Base-by-base conservation (phyloP, 2,888 invertebrate genomes). In the Lymantria monacha region DNA sequence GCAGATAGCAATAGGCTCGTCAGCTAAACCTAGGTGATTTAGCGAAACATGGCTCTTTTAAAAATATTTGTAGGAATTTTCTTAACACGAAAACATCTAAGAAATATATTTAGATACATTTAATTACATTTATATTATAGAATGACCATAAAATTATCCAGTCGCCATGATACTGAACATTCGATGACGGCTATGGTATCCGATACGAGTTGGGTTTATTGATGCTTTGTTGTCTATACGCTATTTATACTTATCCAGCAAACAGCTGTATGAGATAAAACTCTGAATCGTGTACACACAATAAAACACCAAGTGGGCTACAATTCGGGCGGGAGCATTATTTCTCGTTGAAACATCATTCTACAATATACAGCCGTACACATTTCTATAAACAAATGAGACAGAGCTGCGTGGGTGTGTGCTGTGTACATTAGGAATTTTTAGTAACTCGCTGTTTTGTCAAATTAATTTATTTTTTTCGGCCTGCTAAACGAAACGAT, bases 241-340 rank as follows among this genome's bases (percentile, higher is more conserved):
- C 84, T 83, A 86, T 83, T 74, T 81, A 75, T 86, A 68, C 89
- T 41, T n/a, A 12, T 83, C 74, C 81, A 75, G 87, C 88, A 91
- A 91, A 68, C 90, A 88, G 75, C 90, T 91, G 79, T 87, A 90
- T 72, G 82, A 74, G 76, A 83, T 83, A 83, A 83, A 84, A 80
- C 72, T 77, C 73, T 55, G 76, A 72, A 81, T 79, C 80, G 78
- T 78, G 72, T 79, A 79, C 76, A 70, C 70, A 80, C 83, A 87
- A 86, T 83, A 87, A 85, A 81, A 83, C 78, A 80, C 72, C 76
- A 79, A 77, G 81, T 74, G 80, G 76, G 72, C 76, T 76, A 70
- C 73, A 79, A 76, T 78, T 78, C 76, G 76, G 76, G 61, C 72
- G 75, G 70, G 71, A 79, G 74, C 81, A 81, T 83, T 83, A 83